Evolutionary conservation across 2,797 vertebrate genomes (phyloP).

Genomic region (Microtus californicus): DNA sequence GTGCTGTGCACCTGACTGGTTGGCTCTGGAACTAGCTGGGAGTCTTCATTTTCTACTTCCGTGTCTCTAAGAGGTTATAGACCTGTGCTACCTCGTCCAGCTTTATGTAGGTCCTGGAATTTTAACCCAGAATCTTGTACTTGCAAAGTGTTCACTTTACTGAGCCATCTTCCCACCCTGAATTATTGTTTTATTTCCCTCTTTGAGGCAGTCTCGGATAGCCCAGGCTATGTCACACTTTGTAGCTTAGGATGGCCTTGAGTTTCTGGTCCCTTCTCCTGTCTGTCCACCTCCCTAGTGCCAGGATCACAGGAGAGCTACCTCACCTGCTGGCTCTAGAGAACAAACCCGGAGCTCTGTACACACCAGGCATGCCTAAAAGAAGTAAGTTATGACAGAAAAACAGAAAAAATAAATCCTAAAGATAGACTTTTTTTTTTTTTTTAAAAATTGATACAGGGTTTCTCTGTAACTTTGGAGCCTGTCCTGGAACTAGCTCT

Average conservation of each 20-base stretch:
- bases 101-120: background rate
- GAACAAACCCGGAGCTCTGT: background rate
- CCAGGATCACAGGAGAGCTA: background rate
- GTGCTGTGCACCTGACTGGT: too few relatives aligned
- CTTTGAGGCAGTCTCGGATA: background rate
- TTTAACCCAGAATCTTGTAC: background rate
- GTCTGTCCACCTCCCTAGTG: background rate
- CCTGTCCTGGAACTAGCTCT: too few relatives aligned
- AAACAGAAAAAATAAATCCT: slow-evolving; percentile 13
- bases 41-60: background rate
- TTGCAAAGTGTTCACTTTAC: background rate
- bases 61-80: background rate
- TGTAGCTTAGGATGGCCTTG: background rate
- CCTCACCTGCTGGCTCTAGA: background rate
- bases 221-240: background rate
- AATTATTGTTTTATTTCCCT: background rate
- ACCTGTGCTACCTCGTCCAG: background rate
- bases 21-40: background rate
- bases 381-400: background rate
- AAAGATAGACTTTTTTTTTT: background rate
- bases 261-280: background rate
- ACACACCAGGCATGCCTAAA: background rate
- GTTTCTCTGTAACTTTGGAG: too few relatives aligned
- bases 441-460: too few relatives aligned
- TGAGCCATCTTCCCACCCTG: background rate